These are phyloP conservation scores for Anneissia japonica DNA, from an alignment of 35 echinoderm and acorn worm genomes.

Conservation along the genomic window DNA sequence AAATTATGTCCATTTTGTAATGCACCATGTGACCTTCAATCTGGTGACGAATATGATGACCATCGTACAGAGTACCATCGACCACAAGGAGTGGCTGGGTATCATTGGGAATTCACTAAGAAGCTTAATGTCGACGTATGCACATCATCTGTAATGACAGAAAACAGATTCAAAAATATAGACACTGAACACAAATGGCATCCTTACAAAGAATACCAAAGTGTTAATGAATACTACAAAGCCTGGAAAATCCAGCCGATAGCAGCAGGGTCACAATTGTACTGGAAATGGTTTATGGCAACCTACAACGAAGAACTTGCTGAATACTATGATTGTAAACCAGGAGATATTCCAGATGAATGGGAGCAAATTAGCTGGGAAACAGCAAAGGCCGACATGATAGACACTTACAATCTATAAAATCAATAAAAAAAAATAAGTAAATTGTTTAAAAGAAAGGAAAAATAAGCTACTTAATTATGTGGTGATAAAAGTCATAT, in stretches of 20 bases:
- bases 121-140: not conserved
- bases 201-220: conserved; percentile 18
- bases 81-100: not conserved
- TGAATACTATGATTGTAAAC: not conserved
- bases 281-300: conserved; percentile 28
- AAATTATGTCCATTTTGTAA: not conserved
- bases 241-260: conserved; percentile 15
- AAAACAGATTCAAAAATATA: not conserved
- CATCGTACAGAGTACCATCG: not conserved
- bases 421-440: no score
- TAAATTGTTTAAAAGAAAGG: no score
- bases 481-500: no score
- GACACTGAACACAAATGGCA: not conserved
- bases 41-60: not conserved
- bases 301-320: not conserved
- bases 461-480: no score
- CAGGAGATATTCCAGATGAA: conserved; percentile 14
- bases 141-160: not conserved
- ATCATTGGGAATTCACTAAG: not conserved
- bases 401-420: not conserved
- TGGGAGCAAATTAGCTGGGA: conserved; percentile 19
- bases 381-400: not conserved
- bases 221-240: not conserved
- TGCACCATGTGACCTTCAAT: not conserved
- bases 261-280: conserved; percentile 7